phyloP scores from a whole-genome alignment of 2,888 invertebrate genomes.

The Pollenia griseotomentosa region DNA sequence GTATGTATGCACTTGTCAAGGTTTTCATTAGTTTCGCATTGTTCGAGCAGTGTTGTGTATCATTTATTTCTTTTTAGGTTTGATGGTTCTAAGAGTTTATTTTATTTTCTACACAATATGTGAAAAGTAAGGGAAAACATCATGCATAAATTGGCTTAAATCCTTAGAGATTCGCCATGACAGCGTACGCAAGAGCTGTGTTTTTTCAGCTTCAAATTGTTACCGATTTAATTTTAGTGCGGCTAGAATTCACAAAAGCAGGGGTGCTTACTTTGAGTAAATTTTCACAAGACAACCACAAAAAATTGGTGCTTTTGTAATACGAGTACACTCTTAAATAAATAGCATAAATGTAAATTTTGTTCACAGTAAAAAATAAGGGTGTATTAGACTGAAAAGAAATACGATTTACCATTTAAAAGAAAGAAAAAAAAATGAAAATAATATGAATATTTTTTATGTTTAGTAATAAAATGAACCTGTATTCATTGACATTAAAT shows the following conservation, averaged over 20 bases:
- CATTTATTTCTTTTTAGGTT: conserved; percentile 26
- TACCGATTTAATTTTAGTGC: conserved; percentile 16
- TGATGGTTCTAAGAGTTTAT: conserved; percentile 1
- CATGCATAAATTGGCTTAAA: conserved; percentile 81
- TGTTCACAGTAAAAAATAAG: conserved; percentile 29
- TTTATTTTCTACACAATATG: background rate
- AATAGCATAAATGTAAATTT: conserved; percentile 41
- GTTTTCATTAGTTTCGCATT: conserved; percentile 71
- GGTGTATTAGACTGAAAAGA: conserved; percentile 29
- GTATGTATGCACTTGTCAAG: conserved; percentile 60
- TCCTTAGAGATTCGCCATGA: conserved; percentile 80
- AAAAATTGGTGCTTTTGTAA: conserved; percentile 11
- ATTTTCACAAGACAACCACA: conserved; percentile 46
- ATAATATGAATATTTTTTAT: background rate
- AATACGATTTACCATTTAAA: background rate
- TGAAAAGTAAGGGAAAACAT: conserved; percentile 7
- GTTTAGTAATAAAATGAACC: conserved; percentile 28
- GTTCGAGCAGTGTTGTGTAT: conserved; percentile 14
- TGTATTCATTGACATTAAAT: conserved; percentile 23
- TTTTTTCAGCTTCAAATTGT: conserved; percentile 35
- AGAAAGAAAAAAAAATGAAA: background rate
- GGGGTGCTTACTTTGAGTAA: conserved; percentile 35
- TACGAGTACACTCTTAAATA: background rate
- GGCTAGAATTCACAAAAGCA: background rate
- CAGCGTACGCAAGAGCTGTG: conserved; percentile 59